Base-by-base conservation (phyloP, 2,113 vertebrate species). In the Heterotilapia buettikoferi region DNA sequence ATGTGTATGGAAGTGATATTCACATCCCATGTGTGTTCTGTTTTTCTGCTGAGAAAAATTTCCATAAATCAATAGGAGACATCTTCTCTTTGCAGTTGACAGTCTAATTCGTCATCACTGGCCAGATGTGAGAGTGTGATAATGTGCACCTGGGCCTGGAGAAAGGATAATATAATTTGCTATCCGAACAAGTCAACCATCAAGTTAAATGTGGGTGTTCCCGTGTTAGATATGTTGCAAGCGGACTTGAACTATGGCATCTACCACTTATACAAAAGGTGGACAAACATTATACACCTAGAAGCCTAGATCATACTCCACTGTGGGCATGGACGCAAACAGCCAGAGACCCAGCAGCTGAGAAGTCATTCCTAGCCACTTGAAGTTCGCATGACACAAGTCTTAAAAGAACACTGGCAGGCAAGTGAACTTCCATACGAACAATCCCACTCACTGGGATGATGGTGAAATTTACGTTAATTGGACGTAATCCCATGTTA, bases 171-270 rank as follows among this genome's bases (percentile, higher is more conserved):
- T 63, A 88, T 33, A 80, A 83, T 71, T 78, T 56, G 81, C 57
- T 45, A 12, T 82, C 79, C 18, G 18, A 76, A 89, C 83, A 86
- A 92, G 88, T 86, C 88, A 88, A 92, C 91, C 91, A 92, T 94
- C 90, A 91, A 90, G 59, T 82, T 79, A 82, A 68, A 89, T 59
- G 16, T 18, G 24, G 3, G n/a, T 53, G 52, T 92, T 92, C 86
- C 71, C 18, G 59, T 54, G 61, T 83, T 26, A 78, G 59, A 66
- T 18, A 33, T 21, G 53, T 10, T 52, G 26, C 24, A 40, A 81
- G 26, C 6, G 2, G 68, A 61, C 61, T 45, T 84, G 10, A 83
- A 68, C 84, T 84, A 26, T 36, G 54, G 24, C 52, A 31, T 71
- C 21, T 11, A 7, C 4, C 31, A 56, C 18, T 82, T 73, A 80